phyloP scores from a whole-genome alignment of 2,888 invertebrate genomes.

The Cheilosia grossa region DNA sequence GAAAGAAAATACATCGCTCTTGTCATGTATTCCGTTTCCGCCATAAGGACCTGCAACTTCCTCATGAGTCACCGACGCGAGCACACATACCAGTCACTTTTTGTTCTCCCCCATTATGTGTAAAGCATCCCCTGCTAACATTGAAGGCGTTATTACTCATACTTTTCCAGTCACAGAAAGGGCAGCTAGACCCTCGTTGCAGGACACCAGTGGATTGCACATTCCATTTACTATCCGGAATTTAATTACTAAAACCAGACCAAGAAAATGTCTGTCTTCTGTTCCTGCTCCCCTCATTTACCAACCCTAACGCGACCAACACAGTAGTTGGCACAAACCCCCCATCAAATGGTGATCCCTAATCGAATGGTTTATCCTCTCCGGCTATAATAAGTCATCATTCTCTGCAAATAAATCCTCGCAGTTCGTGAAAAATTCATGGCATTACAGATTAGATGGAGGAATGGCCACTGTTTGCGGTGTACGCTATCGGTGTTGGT shows the following conservation, averaged over 20 bases:
- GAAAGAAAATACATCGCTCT: constrained; percentile 17
- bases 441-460: constrained; percentile 43
- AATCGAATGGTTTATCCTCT: constrained; percentile 53
- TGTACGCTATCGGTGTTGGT: constrained; percentile 10
- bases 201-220: constrained; percentile 49
- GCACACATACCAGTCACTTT: constrained; percentile 26
- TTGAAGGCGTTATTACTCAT: constrained; percentile 49
- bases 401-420: constrained; percentile 59
- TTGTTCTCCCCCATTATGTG: constrained; percentile 37
- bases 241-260: constrained; percentile 58
- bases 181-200: constrained; percentile 26
- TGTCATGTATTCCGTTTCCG: not conserved
- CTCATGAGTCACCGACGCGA: constrained; percentile 52
- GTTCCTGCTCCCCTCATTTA: constrained; percentile 24
- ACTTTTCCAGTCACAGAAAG: constrained; percentile 55
- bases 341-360: constrained; percentile 31
- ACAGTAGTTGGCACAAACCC: constrained; percentile 8
- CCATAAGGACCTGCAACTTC: constrained; percentile 44
- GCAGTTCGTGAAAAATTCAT: constrained; percentile 65
- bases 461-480: not conserved
- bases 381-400: constrained; percentile 57
- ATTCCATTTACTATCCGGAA: constrained; percentile 56
- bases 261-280: constrained; percentile 9
- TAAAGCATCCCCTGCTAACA: constrained; percentile 47
- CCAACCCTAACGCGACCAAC: constrained; percentile 36